Conservation (phyloP, 1,140 invertebrate genomes). For the Aculops lycopersici region DNA sequence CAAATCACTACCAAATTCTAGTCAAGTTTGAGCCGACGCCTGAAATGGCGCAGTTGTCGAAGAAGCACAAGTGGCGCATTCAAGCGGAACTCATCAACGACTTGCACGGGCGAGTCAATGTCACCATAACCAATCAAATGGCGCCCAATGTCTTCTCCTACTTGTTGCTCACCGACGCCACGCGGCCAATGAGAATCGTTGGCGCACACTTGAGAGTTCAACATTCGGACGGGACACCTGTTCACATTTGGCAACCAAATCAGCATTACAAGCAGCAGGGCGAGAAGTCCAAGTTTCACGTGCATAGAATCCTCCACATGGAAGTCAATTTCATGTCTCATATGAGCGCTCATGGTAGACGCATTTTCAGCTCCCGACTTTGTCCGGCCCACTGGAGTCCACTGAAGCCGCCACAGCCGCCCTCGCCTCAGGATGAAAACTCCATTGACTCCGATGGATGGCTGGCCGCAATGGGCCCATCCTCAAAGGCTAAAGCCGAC, state of each 20-base stretch:
- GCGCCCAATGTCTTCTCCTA: not conserved
- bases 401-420: no score
- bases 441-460: no score
- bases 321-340: not conserved
- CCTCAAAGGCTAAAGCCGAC: no score
- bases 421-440: no score
- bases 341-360: not conserved
- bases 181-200: not conserved
- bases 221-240: not conserved
- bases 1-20: not conserved
- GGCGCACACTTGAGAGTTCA: not conserved
- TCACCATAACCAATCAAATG: not conserved
- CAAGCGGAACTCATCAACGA: not conserved
- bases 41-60: not conserved
- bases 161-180: not conserved
- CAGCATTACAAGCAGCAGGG: not conserved
- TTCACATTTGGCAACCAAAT: not conserved
- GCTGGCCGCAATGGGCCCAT: no score
- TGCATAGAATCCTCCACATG: not conserved
- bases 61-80: not conserved
- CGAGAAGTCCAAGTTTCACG: not conserved
- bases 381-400: not conserved
- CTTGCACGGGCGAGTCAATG: not conserved
- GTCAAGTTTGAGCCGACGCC: not conserved
- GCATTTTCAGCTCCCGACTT: not conserved